phyloP scores from a whole-genome alignment of 2,797 vertebrate species.

The Leuciscus waleckii region DNA sequence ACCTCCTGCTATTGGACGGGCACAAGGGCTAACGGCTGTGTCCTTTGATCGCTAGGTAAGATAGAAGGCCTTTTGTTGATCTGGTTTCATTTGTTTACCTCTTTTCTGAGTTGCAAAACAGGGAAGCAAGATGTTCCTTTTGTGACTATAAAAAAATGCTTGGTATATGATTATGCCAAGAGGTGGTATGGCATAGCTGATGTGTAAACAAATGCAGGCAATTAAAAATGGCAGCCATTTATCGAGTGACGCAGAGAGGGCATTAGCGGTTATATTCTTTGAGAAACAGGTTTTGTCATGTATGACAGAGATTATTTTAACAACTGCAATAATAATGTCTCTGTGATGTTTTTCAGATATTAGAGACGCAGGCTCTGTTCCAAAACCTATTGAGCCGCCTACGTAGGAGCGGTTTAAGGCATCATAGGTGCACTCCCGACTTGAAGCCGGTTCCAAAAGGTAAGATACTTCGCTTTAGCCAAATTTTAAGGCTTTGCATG shows the following conservation, averaged over 20 bases:
- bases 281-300: neutral
- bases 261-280: neutral
- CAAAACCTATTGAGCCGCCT: neutral
- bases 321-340: neutral
- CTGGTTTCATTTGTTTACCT: slow-evolving; percentile 24
- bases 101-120: slow-evolving; percentile 42
- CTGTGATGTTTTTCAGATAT: neutral
- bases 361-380: neutral
- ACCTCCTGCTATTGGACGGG: slow-evolving; percentile 57
- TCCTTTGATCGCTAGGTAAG: slow-evolving; percentile 53
- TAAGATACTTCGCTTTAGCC: neutral
- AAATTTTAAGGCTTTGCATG: neutral
- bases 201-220: slow-evolving; percentile 19
- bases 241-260: neutral
- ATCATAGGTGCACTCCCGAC: neutral
- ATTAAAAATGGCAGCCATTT: slow-evolving; percentile 41
- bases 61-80: slow-evolving; percentile 65
- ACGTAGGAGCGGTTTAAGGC: neutral
- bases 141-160: neutral
- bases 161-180: slow-evolving; percentile 9
- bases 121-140: neutral
- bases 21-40: slow-evolving; percentile 59
- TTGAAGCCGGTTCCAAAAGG: neutral
- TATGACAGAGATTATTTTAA: neutral
- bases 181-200: slow-evolving; percentile 19